Base-by-base conservation (phyloP, 1,140 invertebrate genomes). In the Zaprionus nigranus region DNA sequence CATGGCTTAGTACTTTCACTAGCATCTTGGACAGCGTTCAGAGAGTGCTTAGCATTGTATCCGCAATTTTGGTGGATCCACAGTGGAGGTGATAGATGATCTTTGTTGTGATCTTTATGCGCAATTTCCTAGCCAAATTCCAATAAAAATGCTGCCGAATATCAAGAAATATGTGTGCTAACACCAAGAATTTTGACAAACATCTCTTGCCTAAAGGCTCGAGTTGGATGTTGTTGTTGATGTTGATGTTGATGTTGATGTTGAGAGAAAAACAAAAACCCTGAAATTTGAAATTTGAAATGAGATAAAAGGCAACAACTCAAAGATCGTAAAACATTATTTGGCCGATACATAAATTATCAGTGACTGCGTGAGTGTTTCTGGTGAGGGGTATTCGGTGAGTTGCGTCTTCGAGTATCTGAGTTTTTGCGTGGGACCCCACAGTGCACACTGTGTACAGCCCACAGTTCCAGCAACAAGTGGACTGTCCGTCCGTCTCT, bases 331-430 rank as follows among this genome's bases (percentile, higher is more conserved):
- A 81, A 90, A 90, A 75, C 85, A 81, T 90, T 84, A 76, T 88
- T 88, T 75, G 67, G 17, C 56, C 78, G 85, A 88, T 88, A 88
- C 85, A 88, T 88, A 88, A 90, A 90, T 88, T 88, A 88, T 79
- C 63, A 61, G 56, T 43, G 56, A 79, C 26, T 82, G 66, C 82
- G 82, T 86, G 83, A 75, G 83, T 86, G 79, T 77, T 20, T 63
- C n/a, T n/a, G n/a, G n/a, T n/a, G n/a, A n/a, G n/a, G n/a, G n/a
- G n/a, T n/a, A n/a, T n/a, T n/a, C n/a, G 51, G 17, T 20, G 43
- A 46, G 17, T 46, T n/a, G 43, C 17, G 3, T 17, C 43, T 46
- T 46, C 17, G n/a, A 65, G 53, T 38, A 66, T 38, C 34, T 59
- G 51, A 57, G 43, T 34, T 49, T 30, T 26, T 66, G 72, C 66